A percentile compares a stretch with the other conserved stretches of the same genome.
Conservation (phyloP, 2,797 vertebrate genomes). For the Notolepis coatsorum region DNA sequence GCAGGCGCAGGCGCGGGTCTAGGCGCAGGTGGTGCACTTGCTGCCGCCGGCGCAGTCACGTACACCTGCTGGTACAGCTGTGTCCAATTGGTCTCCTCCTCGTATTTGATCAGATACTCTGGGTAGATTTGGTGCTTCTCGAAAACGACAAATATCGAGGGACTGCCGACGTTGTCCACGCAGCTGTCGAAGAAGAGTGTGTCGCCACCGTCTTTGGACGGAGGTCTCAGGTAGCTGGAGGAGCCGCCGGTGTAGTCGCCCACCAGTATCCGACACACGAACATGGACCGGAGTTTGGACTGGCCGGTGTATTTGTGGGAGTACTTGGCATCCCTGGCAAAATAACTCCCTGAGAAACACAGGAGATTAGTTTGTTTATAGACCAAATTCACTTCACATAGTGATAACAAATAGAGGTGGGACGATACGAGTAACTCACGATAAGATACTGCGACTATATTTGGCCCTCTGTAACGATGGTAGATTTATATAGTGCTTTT, state of each 20-base stretch:
- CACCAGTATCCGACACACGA: conserved; percentile 89
- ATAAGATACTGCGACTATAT: too few relatives aligned
- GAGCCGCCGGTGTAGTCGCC: conserved; percentile 85
- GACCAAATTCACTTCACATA: background rate
- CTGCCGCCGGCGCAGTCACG: accelerated
- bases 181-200: conserved; percentile 80
- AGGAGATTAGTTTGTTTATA: background rate
- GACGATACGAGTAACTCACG: too few relatives aligned
- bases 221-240: conserved; percentile 71
- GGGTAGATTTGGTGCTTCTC: conserved; percentile 83
- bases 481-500: too few relatives aligned
- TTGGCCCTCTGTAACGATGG: too few relatives aligned
- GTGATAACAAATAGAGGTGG: too few relatives aligned
- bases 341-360: conserved; percentile 89
- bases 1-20: background rate
- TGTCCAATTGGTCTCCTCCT: background rate
- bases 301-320: conserved; percentile 86
- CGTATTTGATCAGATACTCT: conserved; percentile 78
- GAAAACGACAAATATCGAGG: conserved; percentile 82
- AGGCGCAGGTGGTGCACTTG: accelerated
- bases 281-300: conserved; percentile 78
- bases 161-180: conserved; percentile 61
- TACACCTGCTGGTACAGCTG: background rate
- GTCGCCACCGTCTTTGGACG: conserved; percentile 69
- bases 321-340: conserved; percentile 91